Base-by-base conservation (phyloP, 2,888 invertebrate species). In the Limenitis camilla region DNA sequence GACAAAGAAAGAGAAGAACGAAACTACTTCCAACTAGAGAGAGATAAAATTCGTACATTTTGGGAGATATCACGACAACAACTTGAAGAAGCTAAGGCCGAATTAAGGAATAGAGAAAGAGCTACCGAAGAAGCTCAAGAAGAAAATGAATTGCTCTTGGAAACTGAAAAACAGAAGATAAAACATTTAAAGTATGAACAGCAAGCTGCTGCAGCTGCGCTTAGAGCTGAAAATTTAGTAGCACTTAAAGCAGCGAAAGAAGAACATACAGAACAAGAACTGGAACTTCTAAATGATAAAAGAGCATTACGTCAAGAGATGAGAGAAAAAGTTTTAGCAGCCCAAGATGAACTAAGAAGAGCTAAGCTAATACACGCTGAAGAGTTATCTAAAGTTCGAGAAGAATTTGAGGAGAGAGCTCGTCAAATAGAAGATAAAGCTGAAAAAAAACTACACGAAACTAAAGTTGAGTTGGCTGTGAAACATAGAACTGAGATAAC, bases 31-130 rank as follows among this genome's bases (percentile, higher is more conserved):
- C 98, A 98, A 81, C 78, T 98, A 66, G 98, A 98, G 84, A 89
- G 98, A 63, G 98, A 98, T 76, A 97, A 97, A 82, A 89, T 98
- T 10, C 91, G 96, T 62, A 96, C 96, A 4, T 97, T 97, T 75
- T 98, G 98, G 98, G 97, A 98, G 80, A 96, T 98, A 49, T 95
- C 97, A 0, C 91, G 95, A 61, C 92, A 94, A 65, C 96, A 98
- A 72, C 81, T 97, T 39, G 96, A 97, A 69, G 95, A 96, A 83
- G 91, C 91, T 8, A 92, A 92, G 71, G 93, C 95, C 5, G 89
- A 90, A 66, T 72, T 93, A 9, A 85, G 92, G 86, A 86, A 89
- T 19, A 84, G 80, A 61, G 89, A 97, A 72, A 89, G 95, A 62
- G 96, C 96, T 61, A 93, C 96, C 62, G 96, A 97, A 81, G 94